Conservation (phyloP, 35 echinoderm and acorn worm genomes). For the Heliocidaris erythrogramma region DNA sequence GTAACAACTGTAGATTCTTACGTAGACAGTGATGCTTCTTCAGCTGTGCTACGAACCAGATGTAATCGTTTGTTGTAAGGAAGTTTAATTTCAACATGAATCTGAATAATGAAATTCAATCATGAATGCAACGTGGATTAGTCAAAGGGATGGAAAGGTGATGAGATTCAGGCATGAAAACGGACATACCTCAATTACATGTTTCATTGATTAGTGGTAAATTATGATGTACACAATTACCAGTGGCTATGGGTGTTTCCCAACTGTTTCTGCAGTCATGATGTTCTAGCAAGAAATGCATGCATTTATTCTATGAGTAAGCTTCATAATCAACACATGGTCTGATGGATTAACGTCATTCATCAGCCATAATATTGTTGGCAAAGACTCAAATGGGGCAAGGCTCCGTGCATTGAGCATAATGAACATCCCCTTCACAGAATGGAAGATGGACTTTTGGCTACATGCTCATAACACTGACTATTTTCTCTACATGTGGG, state of each 20-base stretch:
- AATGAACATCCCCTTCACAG: neutral
- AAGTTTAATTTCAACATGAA: neutral
- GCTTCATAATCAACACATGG: no score
- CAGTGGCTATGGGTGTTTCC: neutral
- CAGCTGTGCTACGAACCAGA: neutral
- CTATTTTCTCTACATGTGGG: neutral
- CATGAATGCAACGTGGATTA: neutral
- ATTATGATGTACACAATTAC: neutral
- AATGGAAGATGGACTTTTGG: neutral
- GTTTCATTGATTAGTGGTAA: neutral
- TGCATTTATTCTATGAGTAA: no score
- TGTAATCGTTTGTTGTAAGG: neutral
- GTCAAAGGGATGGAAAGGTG: neutral
- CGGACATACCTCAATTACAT: conserved; percentile 10
- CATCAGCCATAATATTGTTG: no score
- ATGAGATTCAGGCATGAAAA: neutral
- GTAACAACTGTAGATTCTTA: neutral
- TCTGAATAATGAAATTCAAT: neutral
- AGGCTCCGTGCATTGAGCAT: neutral
- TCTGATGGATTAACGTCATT: no score
- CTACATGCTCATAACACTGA: neutral
- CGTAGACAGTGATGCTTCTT: neutral
- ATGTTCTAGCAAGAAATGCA: no score
- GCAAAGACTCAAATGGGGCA: neutral
- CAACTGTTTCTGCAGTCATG: no score